These are phyloP conservation scores for Paracanthobrama guichenoti DNA, from an alignment of 2,113 vertebrate genomes.

Conservation along the genomic window DNA sequence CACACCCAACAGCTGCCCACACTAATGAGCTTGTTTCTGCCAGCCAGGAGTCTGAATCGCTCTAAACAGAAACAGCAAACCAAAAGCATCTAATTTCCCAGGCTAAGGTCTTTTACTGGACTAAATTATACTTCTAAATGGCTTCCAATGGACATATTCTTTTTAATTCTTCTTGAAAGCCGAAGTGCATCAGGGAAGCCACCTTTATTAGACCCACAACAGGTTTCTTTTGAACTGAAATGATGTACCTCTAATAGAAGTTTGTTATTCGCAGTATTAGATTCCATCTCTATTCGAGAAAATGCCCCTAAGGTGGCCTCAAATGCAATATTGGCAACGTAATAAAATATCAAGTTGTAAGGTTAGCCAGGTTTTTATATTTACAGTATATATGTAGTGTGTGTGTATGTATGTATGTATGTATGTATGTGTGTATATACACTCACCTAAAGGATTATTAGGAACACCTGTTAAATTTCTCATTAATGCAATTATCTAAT, in stretches of 20 bases:
- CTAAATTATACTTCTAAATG: constrained; percentile 13
- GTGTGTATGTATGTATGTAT: not conserved
- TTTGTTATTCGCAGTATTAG: not conserved
- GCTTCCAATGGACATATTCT: not conserved
- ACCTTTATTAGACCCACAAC: not conserved
- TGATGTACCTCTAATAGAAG: not conserved
- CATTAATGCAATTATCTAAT: too few species aligned
- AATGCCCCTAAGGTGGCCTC: not conserved
- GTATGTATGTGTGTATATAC: too few species aligned
- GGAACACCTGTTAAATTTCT: too few species aligned
- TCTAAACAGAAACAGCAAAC: not conserved
- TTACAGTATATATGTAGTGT: too few species aligned
- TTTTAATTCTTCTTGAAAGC: constrained; percentile 2
- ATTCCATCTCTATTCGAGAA: not conserved
- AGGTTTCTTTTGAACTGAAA: not conserved
- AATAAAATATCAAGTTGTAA: not conserved
- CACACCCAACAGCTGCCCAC: constrained; percentile 38
- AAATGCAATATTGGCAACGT: not conserved
- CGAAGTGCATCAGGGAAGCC: not conserved
- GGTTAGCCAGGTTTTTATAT: too few species aligned
- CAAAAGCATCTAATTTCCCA: constrained; percentile 11
- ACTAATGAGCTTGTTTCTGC: constrained; percentile 43
- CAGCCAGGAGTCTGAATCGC: constrained; percentile 10
- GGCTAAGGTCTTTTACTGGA: not conserved
- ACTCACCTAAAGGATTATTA: too few species aligned